These are phyloP conservation scores for Sminthurides aquaticus DNA, from an alignment of 2,888 invertebrate genomes.

Conservation along the genomic window DNA sequence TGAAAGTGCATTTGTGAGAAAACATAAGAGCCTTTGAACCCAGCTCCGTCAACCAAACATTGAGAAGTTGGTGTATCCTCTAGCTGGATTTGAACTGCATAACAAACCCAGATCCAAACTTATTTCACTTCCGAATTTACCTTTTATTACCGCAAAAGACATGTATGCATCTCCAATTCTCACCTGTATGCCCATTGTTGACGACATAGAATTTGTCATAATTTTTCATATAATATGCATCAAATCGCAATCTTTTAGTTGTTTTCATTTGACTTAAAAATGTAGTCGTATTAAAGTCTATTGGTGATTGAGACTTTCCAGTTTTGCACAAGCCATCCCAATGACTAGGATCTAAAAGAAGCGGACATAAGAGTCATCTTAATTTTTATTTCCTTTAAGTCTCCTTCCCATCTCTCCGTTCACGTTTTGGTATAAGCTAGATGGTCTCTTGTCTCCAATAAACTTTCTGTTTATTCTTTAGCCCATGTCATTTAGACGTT, in stretches of 20 bases:
- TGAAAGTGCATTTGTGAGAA: slow-evolving; percentile 41
- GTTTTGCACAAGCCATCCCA: slow-evolving; percentile 27
- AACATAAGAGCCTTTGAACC: slow-evolving; percentile 31
- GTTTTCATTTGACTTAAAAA: slow-evolving; percentile 19
- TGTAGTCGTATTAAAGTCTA: slow-evolving; percentile 26
- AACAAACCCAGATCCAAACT: too few relatives aligned
- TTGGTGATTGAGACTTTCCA: slow-evolving; percentile 27
- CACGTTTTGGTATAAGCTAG: too few relatives aligned
- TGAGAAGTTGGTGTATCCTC: slow-evolving; percentile 28
- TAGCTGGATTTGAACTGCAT: slow-evolving; percentile 38
- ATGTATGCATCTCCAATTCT: too few relatives aligned
- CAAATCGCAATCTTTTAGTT: slow-evolving; percentile 29
- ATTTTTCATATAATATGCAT: slow-evolving; percentile 27
- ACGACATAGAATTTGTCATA: slow-evolving; percentile 30
- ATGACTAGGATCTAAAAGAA: slow-evolving; percentile 20
- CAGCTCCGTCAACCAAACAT: slow-evolving; percentile 33
- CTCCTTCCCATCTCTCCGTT: too few relatives aligned
- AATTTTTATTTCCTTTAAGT: neutral
- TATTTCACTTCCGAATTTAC: too few relatives aligned
- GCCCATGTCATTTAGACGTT: too few relatives aligned
- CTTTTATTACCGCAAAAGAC: too few relatives aligned
- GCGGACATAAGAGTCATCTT: neutral
- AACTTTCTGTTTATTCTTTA: too few relatives aligned
- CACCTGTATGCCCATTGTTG: slow-evolving; percentile 42
- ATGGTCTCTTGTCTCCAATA: too few relatives aligned